phyloP scores from a whole-genome alignment of 2,113 vertebrate species.

The Petaurus breviceps region DNA sequence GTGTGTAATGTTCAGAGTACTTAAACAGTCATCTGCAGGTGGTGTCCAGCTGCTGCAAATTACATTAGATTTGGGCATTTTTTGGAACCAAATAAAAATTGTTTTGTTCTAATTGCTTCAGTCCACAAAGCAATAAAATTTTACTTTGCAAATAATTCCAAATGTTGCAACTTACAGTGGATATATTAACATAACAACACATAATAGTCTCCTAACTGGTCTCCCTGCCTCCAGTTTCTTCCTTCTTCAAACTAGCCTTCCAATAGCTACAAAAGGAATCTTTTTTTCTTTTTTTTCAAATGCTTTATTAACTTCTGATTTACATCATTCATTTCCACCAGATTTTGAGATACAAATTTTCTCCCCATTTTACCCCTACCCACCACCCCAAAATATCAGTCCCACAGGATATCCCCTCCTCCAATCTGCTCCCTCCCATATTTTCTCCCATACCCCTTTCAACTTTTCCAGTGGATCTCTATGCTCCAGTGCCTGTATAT shows the following conservation, averaged over 20 bases:
- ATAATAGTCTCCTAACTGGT: constrained; percentile 1
- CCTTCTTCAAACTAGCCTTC: neutral
- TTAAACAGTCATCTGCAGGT: constrained; percentile 84
- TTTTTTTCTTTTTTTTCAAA: too few species aligned
- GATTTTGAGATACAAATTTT: too few species aligned
- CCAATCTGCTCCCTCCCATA: too few species aligned
- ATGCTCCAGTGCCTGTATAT: too few species aligned
- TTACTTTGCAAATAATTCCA: constrained; percentile 60
- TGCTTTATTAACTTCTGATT: too few species aligned
- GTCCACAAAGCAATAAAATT: constrained; percentile 62
- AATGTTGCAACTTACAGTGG: constrained; percentile 14
- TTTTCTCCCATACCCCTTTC: too few species aligned
- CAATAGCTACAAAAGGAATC: neutral
- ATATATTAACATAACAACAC: neutral
- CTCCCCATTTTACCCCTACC: too few species aligned
- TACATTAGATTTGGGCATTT: constrained; percentile 79
- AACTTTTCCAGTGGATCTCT: too few species aligned
- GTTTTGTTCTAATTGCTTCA: constrained; percentile 70
- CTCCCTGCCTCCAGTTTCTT: neutral
- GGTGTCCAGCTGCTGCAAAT: constrained; percentile 87
- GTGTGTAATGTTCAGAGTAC: constrained; percentile 81
- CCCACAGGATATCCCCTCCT: too few species aligned
- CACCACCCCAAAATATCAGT: too few species aligned
- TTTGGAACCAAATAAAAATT: constrained; percentile 77
- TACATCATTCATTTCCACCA: too few species aligned